Evolutionary conservation across 2,888 invertebrate genomes (phyloP), one percentile per base, ranked within the genome.

Genomic region (Tenthredo distinguenda): DNA sequence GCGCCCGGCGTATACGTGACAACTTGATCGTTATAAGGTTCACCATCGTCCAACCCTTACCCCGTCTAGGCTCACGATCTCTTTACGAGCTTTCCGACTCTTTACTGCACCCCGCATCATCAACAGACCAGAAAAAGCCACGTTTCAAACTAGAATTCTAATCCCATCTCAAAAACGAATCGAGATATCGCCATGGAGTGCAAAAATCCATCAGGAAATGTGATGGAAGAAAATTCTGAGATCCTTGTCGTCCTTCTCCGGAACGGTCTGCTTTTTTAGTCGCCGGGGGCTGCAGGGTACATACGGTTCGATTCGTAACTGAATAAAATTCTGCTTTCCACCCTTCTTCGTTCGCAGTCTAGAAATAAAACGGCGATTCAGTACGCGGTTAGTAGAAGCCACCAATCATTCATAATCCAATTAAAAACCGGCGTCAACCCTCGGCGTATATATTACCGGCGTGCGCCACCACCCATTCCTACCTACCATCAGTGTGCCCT

Each of bases 11-110:
- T 87, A 88, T 86, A 87, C 88, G 84, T 89, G 91, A 90, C 91
- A 90, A 91, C 90, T 91, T 90, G 90, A 90, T 90, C 89, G 89
- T 81, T 81, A 81, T 62, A 77, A 62, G 58, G 81, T 40, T 62
- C 81, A 81, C 58, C 40, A 37, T 81, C 71, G n/a, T 76, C 15
- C 58, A 81, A 47, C 77, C 55, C 55, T 77, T 77, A 50, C 55
- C 50, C 55, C 26, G 18, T 15, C 72, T n/a, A 43, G 37, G 9
- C 72, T 81, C 26, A 74, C 37, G 31, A 34, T 31, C 37, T 81
- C 81, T 58, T 81, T 62, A 81, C 81, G 77, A 77, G 77, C 77
- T 55, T 26, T 74, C 15, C 55, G n/a, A 77, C 77, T 12, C 6
- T 72, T 12, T 34, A 21, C 47, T 77, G 55, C 50, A 50, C 31